Base-by-base conservation (phyloP, 2,888 invertebrate genomes). In the Myopa testacea region DNA sequence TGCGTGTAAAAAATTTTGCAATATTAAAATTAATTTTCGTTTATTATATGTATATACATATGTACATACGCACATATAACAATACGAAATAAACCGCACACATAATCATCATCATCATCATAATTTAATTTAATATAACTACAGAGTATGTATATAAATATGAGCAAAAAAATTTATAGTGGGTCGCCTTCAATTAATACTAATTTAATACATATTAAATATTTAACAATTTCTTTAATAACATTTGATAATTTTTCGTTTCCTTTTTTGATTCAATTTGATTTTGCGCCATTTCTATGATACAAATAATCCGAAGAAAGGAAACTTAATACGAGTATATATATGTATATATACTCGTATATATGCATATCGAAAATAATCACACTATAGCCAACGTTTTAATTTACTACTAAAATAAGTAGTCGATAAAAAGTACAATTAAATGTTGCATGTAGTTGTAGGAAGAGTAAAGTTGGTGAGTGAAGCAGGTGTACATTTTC, bases 1-100 rank as follows among this genome's bases (percentile, higher is more conserved):
- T 75, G 68, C 68, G 58, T 68, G 50, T 60, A 45, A 19, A 45
- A 19, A 58, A 52, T 74, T 26, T 62, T 19, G 14, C 65, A 65
- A 38, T 37, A 3, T 37, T 65, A 65, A 65, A 34, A 65, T 19
- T 37, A 65, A 38, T 37, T 65, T 37, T 65, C 16, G 60, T 63
- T 14, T 63, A 63, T 37, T 26, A 60, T 62, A 10, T 62, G 1
- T 62, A 10, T 62, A 4, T 62, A 26, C 26, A 26, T 26, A 26
- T 26, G 26, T 10, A 62, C 19, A 62, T 19, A 62, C 19, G 8
- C n/a, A 10, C 26, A 26, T 16, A n/a, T 19, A 34, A 62, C 62
- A 62, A 10, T 26, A 62, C 19, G 10, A 26, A 62, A 62, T 5
- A 6, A 62, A 62, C 10, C 34, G 34, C 19, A 8, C 5, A 62